Evolutionary conservation across 2,888 invertebrate genomes (phyloP), one percentile per base, ranked within the genome.

Genomic region (Cheilosia variabilis): DNA sequence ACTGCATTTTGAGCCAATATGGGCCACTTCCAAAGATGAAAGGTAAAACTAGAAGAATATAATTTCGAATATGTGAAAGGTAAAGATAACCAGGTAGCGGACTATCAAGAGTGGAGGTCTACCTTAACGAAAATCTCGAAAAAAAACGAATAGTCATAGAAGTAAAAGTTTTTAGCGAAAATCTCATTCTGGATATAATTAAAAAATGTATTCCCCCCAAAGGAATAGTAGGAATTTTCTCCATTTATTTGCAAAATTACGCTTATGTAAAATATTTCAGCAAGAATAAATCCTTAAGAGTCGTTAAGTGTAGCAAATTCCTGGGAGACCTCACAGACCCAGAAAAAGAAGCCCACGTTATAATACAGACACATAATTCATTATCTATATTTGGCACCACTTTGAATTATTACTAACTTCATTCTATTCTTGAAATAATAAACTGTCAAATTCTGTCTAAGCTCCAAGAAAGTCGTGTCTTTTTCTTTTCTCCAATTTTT

Each of bases 71-170:
- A 43, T 15, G 43, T 43, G 0, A 43, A 43, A 4, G 43, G 43
- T 5, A 43, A 43, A n/a, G 15, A 41, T 41, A 41, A 13, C 0
- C 41, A 41, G 9, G 41, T 41, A 13, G 10, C 41, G 41, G 41
- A 9, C 10, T 13, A 41, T 41, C 41, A 13, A 41, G 41, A 41
- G 13, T 41, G 13, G 41, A 41, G 9, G 41, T 41, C 0, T 41
- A 41, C 10, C 27, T 45, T 24, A 22, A 27, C 13, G 13, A 41
- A 41, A 41, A 41, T 5, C n/a, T 47, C 22, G 24, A 63, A 27
- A 87, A 76, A 58, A 68, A 17, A 65, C 69, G 68, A 34, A 60
- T 63, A 41, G 34, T 75, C 15, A 57, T 73, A 9, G 80, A 80
- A 73, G 10, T 80, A 45, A 73, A 73, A 41, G 19, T 19, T 7